Conservation (phyloP, 2,113 vertebrate species). For the Tretioscincus oriximinensis region DNA sequence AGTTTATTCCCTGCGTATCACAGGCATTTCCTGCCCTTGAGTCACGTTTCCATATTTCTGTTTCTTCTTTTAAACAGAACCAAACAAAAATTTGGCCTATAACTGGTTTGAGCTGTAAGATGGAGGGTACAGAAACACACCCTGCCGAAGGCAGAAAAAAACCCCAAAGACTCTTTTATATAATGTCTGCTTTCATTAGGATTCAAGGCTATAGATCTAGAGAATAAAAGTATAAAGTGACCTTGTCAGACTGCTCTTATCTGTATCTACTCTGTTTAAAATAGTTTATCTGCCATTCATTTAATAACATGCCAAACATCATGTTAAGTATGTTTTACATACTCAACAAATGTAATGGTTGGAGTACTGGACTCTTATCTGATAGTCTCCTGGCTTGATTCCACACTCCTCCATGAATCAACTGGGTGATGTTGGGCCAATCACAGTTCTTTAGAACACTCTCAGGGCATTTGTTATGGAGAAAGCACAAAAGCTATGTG, state of each 20-base stretch:
- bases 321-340: too few relatives aligned
- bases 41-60: not conserved
- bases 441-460: too few relatives aligned
- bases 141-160: constrained; percentile 14
- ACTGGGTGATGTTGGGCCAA: too few relatives aligned
- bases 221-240: not conserved
- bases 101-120: not conserved
- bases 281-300: not conserved
- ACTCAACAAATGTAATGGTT: too few relatives aligned
- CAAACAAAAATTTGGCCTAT: constrained; percentile 9
- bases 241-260: not conserved
- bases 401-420: too few relatives aligned
- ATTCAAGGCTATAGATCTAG: not conserved
- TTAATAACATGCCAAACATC: not conserved
- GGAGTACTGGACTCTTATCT: too few relatives aligned
- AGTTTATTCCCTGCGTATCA: not conserved
- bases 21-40: not conserved
- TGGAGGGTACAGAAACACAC: constrained; percentile 25
- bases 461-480: too few relatives aligned
- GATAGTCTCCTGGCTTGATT: too few relatives aligned
- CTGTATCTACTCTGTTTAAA: not conserved
- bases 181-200: too few relatives aligned
- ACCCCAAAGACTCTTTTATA: not conserved
- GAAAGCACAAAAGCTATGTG: too few relatives aligned
- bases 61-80: constrained; percentile 4